Evolutionary conservation across 2,113 vertebrate genomes (phyloP), one percentile per base, ranked within the genome.

Genomic region (Cottus gobio): DNA sequence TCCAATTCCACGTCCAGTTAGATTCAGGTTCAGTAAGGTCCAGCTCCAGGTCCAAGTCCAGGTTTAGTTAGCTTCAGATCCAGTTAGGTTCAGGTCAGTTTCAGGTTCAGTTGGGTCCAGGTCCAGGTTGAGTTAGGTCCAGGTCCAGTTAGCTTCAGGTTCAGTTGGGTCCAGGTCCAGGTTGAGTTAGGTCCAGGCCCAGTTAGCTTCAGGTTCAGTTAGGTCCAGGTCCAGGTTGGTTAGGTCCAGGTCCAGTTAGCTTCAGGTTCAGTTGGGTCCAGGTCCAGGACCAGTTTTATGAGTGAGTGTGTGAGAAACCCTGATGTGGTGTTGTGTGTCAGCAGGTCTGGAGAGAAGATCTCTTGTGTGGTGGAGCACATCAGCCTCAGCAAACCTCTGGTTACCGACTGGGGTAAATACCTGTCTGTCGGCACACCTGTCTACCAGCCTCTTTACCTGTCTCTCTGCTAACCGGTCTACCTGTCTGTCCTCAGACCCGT

Each of bases 291-390:
- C 34, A 34, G 34, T 4, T 34, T 10, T 18, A 4, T 22, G 24
- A 22, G 28, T 22, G 24, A 22, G 28, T 7, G 37, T 16, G 10
- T 12, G 16, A 12, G 46, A 7, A 31, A 7, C 28, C 1, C 20
- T 46, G 60, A 42, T 5, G 28, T 64, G 44, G 13, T 74, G 44
- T 28, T 79, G 18, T 80, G 69, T 77, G 69, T 52, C 65, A 56
- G 5, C 68, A 87, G 86, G 76, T 83, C 83, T 66, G 77, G 87
- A 74, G 83, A 89, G 28, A 80, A 79, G 67, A 86, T 88, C 65
- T 75, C 83, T 30, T 88, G 83, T 54, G 0, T 75, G 83, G 87
- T 90, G 83, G 87, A 89, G 10, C 90, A 90, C 62, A 67, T 18
- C 80, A 91, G 88, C 36, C 84, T 90, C 44, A 39, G 22, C 0